phyloP scores from a whole-genome alignment of 2,888 invertebrate species.

The Teleogryllus oceanicus region DNA sequence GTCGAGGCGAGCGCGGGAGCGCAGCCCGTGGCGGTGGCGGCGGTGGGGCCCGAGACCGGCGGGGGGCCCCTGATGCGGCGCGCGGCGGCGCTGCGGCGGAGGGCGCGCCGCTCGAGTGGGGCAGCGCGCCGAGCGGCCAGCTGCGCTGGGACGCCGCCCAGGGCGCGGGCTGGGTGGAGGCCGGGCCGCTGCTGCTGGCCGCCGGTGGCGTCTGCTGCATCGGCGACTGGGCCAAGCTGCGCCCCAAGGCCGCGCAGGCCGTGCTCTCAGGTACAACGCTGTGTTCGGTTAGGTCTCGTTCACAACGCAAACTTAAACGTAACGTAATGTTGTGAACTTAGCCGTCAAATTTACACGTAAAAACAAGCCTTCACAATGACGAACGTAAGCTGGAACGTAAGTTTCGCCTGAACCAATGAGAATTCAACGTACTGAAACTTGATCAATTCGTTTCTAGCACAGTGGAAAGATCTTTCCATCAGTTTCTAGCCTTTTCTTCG shows the following conservation, averaged over 20 bases:
- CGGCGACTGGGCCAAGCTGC: slow-evolving; percentile 46
- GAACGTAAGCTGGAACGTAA: too few species aligned
- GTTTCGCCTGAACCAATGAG: too few species aligned
- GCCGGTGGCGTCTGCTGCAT: slow-evolving; percentile 47
- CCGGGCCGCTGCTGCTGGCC: slow-evolving; percentile 46
- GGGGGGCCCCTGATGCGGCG: slow-evolving; percentile 33
- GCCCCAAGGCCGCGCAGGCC: slow-evolving; percentile 19
- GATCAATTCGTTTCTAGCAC: too few species aligned
- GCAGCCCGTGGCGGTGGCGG: slow-evolving; percentile 37
- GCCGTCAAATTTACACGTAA: too few species aligned
- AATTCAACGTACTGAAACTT: too few species aligned
- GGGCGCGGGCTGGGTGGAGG: slow-evolving; percentile 43
- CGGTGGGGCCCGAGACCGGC: slow-evolving; percentile 36
- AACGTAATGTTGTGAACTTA: too few species aligned
- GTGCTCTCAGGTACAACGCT: slow-evolving; percentile 29
- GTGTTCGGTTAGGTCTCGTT: too few species aligned
- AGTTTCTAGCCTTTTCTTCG: too few species aligned
- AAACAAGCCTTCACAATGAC: too few species aligned
- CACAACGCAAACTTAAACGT: too few species aligned
- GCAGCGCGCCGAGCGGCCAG: not conserved
- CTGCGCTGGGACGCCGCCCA: slow-evolving; percentile 19
- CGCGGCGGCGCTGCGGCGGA: slow-evolving; percentile 31
- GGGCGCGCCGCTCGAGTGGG: slow-evolving; percentile 26
- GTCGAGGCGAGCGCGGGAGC: not conserved
- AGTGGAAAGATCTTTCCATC: too few species aligned